Base-by-base conservation (phyloP, 2,888 invertebrate genomes). In the Sialis fuliginosa region DNA sequence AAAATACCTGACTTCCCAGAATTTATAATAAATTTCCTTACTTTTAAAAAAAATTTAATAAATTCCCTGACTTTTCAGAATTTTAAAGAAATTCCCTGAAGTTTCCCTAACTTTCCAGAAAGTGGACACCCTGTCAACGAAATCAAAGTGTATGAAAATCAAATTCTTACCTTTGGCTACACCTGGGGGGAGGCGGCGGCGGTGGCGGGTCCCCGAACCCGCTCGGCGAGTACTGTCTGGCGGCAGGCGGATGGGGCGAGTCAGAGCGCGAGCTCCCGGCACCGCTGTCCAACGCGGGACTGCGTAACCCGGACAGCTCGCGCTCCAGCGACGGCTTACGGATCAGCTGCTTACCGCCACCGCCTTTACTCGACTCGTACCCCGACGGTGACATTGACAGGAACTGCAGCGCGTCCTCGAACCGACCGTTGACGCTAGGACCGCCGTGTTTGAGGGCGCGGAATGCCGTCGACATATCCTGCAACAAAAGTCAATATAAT, bases 251-350 rank as follows among this genome's bases (percentile, higher is more conserved):
- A 58, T 83, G 74, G 42, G 89, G 90, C 62, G 88, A 89, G 61
- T 91, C 91, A 6, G 91, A 91, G 47, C 90, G 74, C 41, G 88
- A 88, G 60, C 87, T 87, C 44, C 88, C 88, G 9, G 88, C 88
- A 12, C 88, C 89, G 47, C 86, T 87, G 60, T 89, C 89, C 50
- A 89, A 68, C 13, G 88, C 88, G 6, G 91, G 90, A 61, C 89
- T 89, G 45, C 86, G 84, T 50, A 88, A 75, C 54, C 82, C 78
- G 54, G 82, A 78, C 13, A 80, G 65, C 62, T 89, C 89, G 44
- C 88, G 75, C 66, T 91, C 91, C 53, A 91, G 75, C 65, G 89
- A 90, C 37, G 89, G 87, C 62, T 90, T 90, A 45, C 90, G 75
- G 53, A 82, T 87, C 43, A 90, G 70, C 64, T 89, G 88, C 49